phyloP scores from a whole-genome alignment of 2,113 vertebrate genomes.

The Hemichromis elongatus region DNA sequence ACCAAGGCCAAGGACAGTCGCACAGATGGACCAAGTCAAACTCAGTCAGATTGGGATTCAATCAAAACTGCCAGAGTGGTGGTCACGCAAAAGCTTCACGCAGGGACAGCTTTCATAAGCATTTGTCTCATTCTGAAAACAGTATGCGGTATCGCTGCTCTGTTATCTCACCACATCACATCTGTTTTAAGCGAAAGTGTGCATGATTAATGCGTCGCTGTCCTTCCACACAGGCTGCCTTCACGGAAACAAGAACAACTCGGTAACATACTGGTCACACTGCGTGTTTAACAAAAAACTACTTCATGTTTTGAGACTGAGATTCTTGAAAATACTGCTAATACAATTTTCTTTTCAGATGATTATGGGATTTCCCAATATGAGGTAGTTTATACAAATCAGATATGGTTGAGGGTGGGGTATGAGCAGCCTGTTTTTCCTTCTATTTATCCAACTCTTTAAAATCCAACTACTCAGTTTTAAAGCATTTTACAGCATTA shows the following conservation, averaged over 20 bases:
- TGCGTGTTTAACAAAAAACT: not conserved
- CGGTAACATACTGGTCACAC: not conserved
- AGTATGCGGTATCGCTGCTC: conserved; percentile 24
- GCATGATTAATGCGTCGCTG: not conserved
- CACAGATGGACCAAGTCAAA: conserved; percentile 70
- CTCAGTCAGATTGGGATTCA: conserved; percentile 58
- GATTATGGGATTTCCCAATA: not conserved
- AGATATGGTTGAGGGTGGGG: not conserved
- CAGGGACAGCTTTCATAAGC: conserved; percentile 54
- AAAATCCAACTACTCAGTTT: not conserved
- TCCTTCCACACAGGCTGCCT: not conserved
- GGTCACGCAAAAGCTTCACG: conserved; percentile 53
- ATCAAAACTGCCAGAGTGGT: conserved; percentile 57
- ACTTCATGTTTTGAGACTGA: not conserved
- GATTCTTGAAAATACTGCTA: not conserved
- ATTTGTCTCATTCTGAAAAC: conserved; percentile 54
- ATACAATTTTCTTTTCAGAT: not conserved
- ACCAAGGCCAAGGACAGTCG: conserved; percentile 65
- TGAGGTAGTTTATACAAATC: not conserved
- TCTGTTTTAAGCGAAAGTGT: conserved; percentile 44
- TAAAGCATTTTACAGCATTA: not conserved
- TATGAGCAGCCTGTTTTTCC: not conserved
- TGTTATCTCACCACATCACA: conserved; percentile 49
- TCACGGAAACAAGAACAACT: not conserved
- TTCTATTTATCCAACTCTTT: not conserved